Evolutionary conservation across 2,888 invertebrate genomes (phyloP), one percentile per base, ranked within the genome.

Genomic region (Cryptocheilus praepositus): DNA sequence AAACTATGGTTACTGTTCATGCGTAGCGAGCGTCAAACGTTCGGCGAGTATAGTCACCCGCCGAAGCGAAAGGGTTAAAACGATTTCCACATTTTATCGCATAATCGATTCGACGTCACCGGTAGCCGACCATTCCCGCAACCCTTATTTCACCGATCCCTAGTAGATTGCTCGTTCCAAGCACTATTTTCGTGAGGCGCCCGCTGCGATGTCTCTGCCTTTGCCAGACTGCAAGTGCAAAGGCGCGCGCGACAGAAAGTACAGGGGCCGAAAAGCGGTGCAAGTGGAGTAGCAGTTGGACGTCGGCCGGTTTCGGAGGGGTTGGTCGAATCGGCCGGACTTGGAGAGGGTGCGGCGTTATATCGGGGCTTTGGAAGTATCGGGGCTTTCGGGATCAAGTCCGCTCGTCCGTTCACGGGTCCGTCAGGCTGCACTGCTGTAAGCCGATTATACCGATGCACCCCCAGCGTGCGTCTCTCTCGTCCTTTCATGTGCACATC

Each of bases 361-460:
- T 79, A 77, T 73, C 71, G 72, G 56, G 73, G 74, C 68, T 74
- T 78, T 78, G 62, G 75, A 76, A 75, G 72, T 76, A 77, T 74
- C 74, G 72, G 74, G 68, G 78, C 81, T 82, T 82, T 82, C 70
- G 74, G 83, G 83, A 85, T 85, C 81, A 84, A 77, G 81, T 81
- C 77, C 77, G 77, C 74, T 75, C 76, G 81, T 73, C 79, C 75
- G 76, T 76, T 76, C 77, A 74, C 68, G 69, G 76, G 73, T 77
- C 76, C 77, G 81, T 83, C 82, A 79, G 78, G 67, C 76, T 76
- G 79, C 82, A 81, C 81, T 79, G 79, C 79, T 83, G 75, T 85
- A 87, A 86, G 86, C 86, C 83, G 86, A 86, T 87, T 87, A 86
- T 84, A 83, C 82, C 76, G 82, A 74, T 74, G 72, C 72, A n/a